Evolutionary conservation across 2,888 invertebrate genomes (phyloP), one percentile per base, ranked within the genome.

Genomic region (Zygothrica quintamaculata): DNA sequence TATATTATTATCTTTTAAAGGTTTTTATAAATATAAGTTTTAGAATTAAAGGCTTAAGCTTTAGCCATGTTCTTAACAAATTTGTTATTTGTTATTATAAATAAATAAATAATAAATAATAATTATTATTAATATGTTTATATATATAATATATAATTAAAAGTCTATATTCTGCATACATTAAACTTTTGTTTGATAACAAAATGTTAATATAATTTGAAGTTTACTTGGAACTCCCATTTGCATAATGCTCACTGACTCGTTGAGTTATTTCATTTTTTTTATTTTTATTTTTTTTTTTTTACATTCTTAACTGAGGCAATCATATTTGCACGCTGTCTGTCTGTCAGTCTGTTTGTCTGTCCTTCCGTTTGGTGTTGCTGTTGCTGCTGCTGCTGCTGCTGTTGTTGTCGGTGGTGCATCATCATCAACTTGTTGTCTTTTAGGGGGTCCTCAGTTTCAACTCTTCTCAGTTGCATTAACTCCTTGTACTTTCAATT

Each of bases 401-500:
- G 73, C 82, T 13, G 57, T 16, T 18, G 51, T 42, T 47, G 31
- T 26, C 50, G 46, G 53, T 3, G 37, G n/a, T 46, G 77, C 57
- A 77, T 69, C 82, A 73, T 73, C 81, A 70, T 69, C 78, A 42
- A 18, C n/a, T 8, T 50, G 50, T 37, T 34, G 37, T 47, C 37
- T 52, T 47, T 55, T 43, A 12, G 46, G 13, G 40, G 13, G 40
- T 42, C 37, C 42, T 53, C 51, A 29, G 22, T n/a, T 48, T 3
- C n/a, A 56, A 56, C 26, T 42, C 52, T 31, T 48, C 31, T n/a
- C 25, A 33, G 56, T 31, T 59, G 66, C 66, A 56, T 53, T 58
- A 48, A 15, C 56, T 64, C 33, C 73, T 42, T 47, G 56, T 53
- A 75, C 75, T 74, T 74, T 74, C 60, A 68, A 48, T 75, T 75